Evolutionary conservation across 2,113 vertebrate genomes (phyloP).

Genomic region (Actenoides hombroni): DNA sequence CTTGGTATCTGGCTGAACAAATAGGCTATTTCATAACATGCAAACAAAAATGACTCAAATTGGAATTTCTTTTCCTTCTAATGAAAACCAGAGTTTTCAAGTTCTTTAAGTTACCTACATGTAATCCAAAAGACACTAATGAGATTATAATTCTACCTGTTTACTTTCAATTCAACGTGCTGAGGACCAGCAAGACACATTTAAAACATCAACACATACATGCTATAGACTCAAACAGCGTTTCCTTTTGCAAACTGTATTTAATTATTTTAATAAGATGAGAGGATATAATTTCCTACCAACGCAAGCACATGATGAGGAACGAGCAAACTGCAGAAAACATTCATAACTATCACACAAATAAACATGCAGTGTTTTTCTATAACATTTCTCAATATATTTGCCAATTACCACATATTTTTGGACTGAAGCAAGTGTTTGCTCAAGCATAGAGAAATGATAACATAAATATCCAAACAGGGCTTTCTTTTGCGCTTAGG

Average conservation of each 20-base stretch:
- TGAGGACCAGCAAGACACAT: not conserved
- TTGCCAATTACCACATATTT: not conserved
- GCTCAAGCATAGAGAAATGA: not conserved
- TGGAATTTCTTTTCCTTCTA: conserved; percentile 17
- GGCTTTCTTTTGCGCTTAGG: not conserved
- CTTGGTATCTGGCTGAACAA: conserved; percentile 17
- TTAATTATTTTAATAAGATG: not conserved
- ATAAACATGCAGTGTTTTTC: not conserved
- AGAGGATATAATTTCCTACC: not conserved
- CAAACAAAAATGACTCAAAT: conserved; percentile 6
- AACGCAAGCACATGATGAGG: not conserved
- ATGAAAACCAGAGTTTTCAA: conserved; percentile 2
- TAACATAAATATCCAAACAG: conserved; percentile 2
- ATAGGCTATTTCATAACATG: conserved; percentile 33
- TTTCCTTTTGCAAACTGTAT: not conserved
- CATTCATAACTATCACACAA: not conserved
- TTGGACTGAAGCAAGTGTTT: not conserved
- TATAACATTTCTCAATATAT: not conserved
- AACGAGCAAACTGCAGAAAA: not conserved
- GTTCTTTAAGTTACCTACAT: not conserved
- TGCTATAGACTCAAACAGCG: not conserved
- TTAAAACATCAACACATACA: not conserved
- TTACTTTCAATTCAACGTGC: not conserved
- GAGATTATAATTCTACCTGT: not conserved
- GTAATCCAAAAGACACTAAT: not conserved